phyloP scores from a whole-genome alignment of 1,140 invertebrate species.

The Sitobion miscanthi region DNA sequence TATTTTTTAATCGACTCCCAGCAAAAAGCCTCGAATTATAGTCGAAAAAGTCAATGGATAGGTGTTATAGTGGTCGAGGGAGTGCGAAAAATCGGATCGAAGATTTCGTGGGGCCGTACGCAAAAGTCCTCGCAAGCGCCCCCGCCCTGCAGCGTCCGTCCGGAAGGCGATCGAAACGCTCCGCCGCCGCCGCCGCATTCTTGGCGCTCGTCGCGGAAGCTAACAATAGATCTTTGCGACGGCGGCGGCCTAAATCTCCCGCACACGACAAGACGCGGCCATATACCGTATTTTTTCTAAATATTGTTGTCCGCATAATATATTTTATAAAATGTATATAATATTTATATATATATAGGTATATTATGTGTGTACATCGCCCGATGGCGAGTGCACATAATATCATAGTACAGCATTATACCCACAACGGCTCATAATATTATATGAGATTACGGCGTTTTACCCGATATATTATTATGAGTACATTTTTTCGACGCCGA shows the following conservation, averaged over 20 bases:
- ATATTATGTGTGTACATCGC: too few species aligned
- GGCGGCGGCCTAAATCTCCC: constrained; percentile 33
- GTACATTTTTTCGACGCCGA: too few species aligned
- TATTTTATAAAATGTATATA: background rate
- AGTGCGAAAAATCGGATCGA: background rate
- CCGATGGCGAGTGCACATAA: background rate
- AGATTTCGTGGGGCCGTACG: background rate
- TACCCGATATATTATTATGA: too few species aligned
- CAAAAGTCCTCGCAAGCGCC: background rate
- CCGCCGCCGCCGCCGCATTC: constrained; percentile 34
- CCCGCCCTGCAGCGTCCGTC: background rate
- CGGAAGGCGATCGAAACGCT: background rate
- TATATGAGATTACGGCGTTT: too few species aligned
- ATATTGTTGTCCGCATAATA: constrained; percentile 4
- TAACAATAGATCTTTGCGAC: constrained; percentile 43
- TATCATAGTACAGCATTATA: background rate
- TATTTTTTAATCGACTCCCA: background rate
- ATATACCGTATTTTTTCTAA: background rate
- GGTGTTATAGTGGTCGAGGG: background rate
- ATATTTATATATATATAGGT: too few species aligned
- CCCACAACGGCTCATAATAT: too few species aligned
- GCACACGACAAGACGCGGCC: background rate
- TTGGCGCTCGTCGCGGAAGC: constrained; percentile 31
- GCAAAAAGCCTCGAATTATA: background rate
- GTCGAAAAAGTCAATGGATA: too few species aligned